These are phyloP conservation scores for Chromoteleia sp. DNA, from an alignment of 2,888 invertebrate genomes.

Conservation along the genomic window DNA sequence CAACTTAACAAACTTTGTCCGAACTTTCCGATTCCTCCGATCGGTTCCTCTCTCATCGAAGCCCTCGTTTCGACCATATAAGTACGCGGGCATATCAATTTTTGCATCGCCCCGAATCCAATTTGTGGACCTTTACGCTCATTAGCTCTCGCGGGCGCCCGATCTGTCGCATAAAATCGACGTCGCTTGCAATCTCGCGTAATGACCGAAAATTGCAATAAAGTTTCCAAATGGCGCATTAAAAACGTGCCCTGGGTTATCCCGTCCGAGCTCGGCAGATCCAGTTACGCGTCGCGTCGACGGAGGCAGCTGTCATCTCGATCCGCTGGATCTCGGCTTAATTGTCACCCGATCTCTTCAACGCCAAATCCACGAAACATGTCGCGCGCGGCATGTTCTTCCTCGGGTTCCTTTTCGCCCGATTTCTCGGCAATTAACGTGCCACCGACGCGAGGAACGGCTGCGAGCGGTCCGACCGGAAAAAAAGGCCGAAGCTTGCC, in stretches of 20 bases:
- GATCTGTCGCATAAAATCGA: constrained; percentile 61
- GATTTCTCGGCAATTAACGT: constrained; percentile 73
- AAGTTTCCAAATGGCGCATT: constrained; percentile 43
- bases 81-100: constrained; percentile 52
- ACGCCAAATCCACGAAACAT: constrained; percentile 70
- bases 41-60: too few relatives aligned
- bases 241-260: constrained; percentile 39
- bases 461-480: constrained; percentile 54
- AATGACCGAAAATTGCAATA: constrained; percentile 61
- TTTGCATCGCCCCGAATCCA: constrained; percentile 48
- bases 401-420: constrained; percentile 57
- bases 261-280: constrained; percentile 33
- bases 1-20: constrained; percentile 34
- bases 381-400: constrained; percentile 68
- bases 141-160: constrained; percentile 47
- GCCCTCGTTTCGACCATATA: constrained; percentile 48
- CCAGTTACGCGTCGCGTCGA: constrained; percentile 63
- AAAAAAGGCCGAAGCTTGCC: constrained; percentile 49
- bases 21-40: constrained; percentile 28
- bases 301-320: constrained; percentile 68
- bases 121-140: constrained; percentile 56
- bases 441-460: constrained; percentile 68
- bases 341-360: constrained; percentile 76
- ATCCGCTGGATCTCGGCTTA: constrained; percentile 70
- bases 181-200: constrained; percentile 51